Percentiles rank a stretch among this genome's conserved stretches.
phyloP scores from a whole-genome alignment of 1,140 invertebrate species.

The Micrasema longulum region DNA sequence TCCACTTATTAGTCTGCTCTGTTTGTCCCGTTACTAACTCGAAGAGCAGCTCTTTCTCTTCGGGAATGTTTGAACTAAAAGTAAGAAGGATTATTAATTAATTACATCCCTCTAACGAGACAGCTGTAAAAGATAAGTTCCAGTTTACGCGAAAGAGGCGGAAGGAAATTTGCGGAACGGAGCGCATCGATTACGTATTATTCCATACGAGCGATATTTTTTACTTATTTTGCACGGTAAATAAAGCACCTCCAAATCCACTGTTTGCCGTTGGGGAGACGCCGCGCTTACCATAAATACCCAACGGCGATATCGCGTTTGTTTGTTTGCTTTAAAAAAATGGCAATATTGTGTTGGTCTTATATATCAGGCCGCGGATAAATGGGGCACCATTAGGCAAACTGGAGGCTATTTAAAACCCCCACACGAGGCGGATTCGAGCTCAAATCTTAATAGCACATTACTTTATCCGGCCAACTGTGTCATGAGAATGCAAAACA shows the following conservation, averaged over 20 bases:
- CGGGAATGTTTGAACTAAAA: constrained; percentile 79
- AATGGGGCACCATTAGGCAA: constrained; percentile 23
- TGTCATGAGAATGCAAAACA: constrained; percentile 26
- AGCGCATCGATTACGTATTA: constrained; percentile 15
- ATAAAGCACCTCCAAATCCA: constrained; percentile 29
- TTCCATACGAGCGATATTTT: not conserved
- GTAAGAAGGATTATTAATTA: constrained; percentile 31
- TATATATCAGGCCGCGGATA: constrained; percentile 18
- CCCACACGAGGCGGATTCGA: constrained; percentile 8
- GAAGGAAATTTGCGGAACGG: not conserved
- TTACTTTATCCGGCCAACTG: constrained; percentile 24
- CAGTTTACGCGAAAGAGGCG: not conserved
- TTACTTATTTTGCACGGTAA: not conserved
- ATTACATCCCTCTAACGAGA: not conserved
- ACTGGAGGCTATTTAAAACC: constrained; percentile 25
- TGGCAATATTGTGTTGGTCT: constrained; percentile 28
- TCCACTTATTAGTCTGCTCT: constrained; percentile 84
- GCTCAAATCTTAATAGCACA: constrained; percentile 31
- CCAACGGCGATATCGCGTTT: constrained; percentile 14
- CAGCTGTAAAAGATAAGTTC: not conserved
- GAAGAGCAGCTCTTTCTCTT: constrained; percentile 79
- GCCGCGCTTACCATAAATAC: constrained; percentile 5
- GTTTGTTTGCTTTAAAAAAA: constrained; percentile 22
- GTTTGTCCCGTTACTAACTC: constrained; percentile 84
- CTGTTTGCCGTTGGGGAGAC: constrained; percentile 5